A percentile compares a stretch with the other conserved stretches of the same genome.
phyloP scores from a whole-genome alignment of 2,888 invertebrate species.

The Ormyrus rosae region DNA sequence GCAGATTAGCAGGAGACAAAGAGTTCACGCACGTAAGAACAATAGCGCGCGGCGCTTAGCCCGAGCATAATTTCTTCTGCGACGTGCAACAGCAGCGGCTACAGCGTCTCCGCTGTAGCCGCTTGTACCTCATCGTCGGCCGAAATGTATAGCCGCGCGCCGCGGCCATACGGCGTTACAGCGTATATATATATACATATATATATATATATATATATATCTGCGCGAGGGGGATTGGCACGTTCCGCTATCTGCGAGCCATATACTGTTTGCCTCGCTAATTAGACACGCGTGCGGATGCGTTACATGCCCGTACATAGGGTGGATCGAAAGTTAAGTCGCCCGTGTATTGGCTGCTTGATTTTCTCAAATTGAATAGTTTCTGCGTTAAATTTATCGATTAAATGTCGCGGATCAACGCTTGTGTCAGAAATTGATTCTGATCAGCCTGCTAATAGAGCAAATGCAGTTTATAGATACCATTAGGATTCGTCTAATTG shows the following conservation, averaged over 20 bases:
- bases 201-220: neutral
- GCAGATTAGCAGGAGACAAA: neutral
- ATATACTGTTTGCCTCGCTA: conserved; percentile 68
- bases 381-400: no score
- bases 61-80: conserved; percentile 46
- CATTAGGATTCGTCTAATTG: no score
- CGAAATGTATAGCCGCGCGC: neutral
- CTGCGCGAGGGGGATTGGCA: neutral
- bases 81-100: conserved; percentile 32
- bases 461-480: no score
- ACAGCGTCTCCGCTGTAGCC: conserved; percentile 2
- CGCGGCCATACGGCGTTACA: conserved; percentile 5
- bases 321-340: conserved; percentile 23
- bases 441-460: no score
- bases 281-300: conserved; percentile 66
- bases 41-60: neutral
- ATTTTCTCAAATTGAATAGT: no score
- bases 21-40: neutral
- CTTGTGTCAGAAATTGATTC: no score
- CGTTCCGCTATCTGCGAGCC: conserved; percentile 36
- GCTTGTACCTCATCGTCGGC: neutral
- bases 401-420: no score
- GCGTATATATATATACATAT: conserved; percentile 3
- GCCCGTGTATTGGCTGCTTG: neutral
- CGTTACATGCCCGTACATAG: conserved; percentile 30